Percentiles rank a stretch among this genome's conserved stretches.
Conservation (phyloP, 2,888 invertebrate genomes). For the Temnothorax unifasciatus region DNA sequence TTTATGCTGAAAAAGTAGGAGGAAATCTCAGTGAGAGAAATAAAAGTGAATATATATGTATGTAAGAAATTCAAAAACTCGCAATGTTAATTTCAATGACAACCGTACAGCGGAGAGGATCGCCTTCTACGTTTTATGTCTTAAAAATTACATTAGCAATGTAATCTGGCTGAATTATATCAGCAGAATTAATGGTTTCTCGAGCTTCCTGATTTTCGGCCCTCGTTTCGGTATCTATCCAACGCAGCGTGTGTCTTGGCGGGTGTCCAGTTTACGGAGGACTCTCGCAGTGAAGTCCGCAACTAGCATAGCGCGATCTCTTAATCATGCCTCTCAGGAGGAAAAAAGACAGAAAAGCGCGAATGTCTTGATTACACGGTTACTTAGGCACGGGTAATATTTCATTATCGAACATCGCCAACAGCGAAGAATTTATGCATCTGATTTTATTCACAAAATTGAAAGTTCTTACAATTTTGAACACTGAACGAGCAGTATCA, state of each 20-base stretch:
- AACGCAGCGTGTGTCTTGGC: constrained; percentile 57
- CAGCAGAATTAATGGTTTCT: constrained; percentile 46
- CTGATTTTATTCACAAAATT: not conserved
- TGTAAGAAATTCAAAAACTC: not conserved
- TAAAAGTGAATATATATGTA: not conserved
- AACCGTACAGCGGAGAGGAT: not conserved
- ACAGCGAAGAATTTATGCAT: constrained; percentile 14
- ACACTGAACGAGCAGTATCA: not conserved
- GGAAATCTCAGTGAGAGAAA: not conserved
- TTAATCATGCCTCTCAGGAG: constrained; percentile 29
- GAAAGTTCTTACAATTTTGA: not conserved
- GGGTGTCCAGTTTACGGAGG: constrained; percentile 56
- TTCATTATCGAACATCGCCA: constrained; percentile 34
- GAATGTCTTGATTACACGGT: constrained; percentile 27
- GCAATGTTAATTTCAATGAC: not conserved
- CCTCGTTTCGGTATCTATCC: constrained; percentile 55
- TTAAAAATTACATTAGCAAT: constrained; percentile 26
- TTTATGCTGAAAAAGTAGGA: not conserved
- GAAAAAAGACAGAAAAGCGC: constrained; percentile 7
- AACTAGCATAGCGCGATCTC: constrained; percentile 42
- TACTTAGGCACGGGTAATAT: constrained; percentile 36
- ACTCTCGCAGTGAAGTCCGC: constrained; percentile 39
- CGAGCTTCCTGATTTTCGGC: constrained; percentile 46
- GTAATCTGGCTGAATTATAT: constrained; percentile 58
- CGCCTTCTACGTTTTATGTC: not conserved